Evolutionary conservation across 2,888 invertebrate species (phyloP).

Genomic region (Endotricha flammealis): DNA sequence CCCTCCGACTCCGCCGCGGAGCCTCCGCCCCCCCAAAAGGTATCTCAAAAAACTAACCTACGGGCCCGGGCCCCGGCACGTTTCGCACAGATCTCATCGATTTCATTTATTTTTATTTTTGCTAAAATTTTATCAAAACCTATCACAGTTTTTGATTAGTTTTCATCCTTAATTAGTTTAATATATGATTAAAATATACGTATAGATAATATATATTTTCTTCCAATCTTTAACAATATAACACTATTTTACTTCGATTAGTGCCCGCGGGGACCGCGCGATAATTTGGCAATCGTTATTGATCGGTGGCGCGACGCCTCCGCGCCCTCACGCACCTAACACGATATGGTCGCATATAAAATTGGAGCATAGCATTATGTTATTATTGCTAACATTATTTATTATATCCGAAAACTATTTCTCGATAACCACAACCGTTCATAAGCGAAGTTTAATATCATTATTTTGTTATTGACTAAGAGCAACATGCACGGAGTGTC

Average conservation of each 20-base stretch:
- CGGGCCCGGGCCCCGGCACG: slow-evolving; percentile 22
- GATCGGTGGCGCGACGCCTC: slow-evolving; percentile 34
- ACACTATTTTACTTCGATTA: slow-evolving; percentile 72
- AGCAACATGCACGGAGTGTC: slow-evolving; percentile 51
- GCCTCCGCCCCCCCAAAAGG: slow-evolving; percentile 46
- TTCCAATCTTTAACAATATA: slow-evolving; percentile 76
- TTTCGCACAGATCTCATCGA: slow-evolving; percentile 33
- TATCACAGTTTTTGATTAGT: slow-evolving; percentile 79
- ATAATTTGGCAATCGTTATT: slow-evolving; percentile 44
- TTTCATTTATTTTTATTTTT: slow-evolving; percentile 30
- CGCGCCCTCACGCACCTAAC: slow-evolving; percentile 43
- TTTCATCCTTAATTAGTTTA: slow-evolving; percentile 75
- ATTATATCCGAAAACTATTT: slow-evolving; percentile 73
- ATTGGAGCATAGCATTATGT: slow-evolving; percentile 69
- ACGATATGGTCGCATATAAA: slow-evolving; percentile 70
- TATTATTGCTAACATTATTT: slow-evolving; percentile 76
- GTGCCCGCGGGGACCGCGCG: slow-evolving; percentile 36
- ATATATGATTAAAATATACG: slow-evolving; percentile 77
- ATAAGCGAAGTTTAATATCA: slow-evolving; percentile 77
- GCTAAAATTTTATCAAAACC: slow-evolving; percentile 78
- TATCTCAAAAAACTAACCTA: slow-evolving; percentile 65
- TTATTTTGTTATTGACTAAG: slow-evolving; percentile 73
- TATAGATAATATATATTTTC: slow-evolving; percentile 72
- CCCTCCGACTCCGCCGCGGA: slow-evolving; percentile 37
- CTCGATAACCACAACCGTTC: slow-evolving; percentile 77